phyloP scores from a whole-genome alignment of 1,140 invertebrate species.

The Cepaea nemoralis region DNA sequence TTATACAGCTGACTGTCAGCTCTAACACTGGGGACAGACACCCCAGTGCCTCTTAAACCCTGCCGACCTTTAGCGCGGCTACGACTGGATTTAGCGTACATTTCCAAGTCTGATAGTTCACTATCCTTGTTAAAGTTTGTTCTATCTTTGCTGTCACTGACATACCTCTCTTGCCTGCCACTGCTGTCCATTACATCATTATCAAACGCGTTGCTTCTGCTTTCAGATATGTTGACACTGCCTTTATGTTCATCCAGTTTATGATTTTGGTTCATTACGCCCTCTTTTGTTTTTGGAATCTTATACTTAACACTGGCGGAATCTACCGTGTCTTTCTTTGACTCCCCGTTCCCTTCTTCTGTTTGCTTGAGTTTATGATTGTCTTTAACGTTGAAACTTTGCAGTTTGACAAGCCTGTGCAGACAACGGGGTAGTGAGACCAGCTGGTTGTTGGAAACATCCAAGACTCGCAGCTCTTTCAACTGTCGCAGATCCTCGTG shows the following conservation, averaged over 20 bases:
- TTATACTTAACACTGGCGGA: too few relatives aligned
- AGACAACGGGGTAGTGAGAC: constrained; percentile 58
- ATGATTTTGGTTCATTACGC: background rate
- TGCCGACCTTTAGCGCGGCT: too few relatives aligned
- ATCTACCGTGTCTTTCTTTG: background rate
- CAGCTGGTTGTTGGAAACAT: constrained; percentile 64
- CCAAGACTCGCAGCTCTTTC: constrained; percentile 60
- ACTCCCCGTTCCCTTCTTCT: too few relatives aligned
- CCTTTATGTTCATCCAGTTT: background rate
- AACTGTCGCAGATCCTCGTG: constrained; percentile 61
- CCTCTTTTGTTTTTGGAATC: background rate
- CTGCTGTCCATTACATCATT: background rate
- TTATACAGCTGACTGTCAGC: background rate
- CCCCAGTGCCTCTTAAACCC: too few relatives aligned
- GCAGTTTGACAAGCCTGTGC: constrained; percentile 5
- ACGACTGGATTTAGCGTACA: background rate
- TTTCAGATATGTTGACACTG: background rate
- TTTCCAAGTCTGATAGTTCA: background rate
- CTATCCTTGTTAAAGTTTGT: background rate
- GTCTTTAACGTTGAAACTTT: constrained; percentile 26
- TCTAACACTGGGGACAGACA: too few relatives aligned
- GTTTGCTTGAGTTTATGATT: background rate
- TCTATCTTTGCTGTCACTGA: too few relatives aligned
- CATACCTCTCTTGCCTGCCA: too few relatives aligned
- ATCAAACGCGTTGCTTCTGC: background rate